A percentile compares a stretch with the other conserved stretches of the same genome.
These are phyloP conservation scores for Drosophila paranaensis DNA, from an alignment of 2,888 invertebrate genomes.

Conservation along the genomic window DNA sequence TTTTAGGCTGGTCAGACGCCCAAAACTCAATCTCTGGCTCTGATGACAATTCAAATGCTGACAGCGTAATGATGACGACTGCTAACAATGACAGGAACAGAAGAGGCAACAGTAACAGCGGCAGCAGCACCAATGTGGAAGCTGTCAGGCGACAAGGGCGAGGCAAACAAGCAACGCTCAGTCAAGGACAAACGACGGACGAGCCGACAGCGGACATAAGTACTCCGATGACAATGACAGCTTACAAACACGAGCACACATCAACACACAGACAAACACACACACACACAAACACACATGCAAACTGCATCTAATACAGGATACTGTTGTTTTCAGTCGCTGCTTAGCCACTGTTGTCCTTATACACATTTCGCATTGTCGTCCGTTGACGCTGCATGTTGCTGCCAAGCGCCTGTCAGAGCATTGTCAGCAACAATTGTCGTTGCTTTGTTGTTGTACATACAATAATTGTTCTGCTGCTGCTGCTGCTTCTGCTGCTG, in stretches of 20 bases:
- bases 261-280: slow-evolving; percentile 35
- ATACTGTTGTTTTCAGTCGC: slow-evolving; percentile 67
- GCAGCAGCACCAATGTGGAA: slow-evolving; percentile 51
- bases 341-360: slow-evolving; percentile 51
- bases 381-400: slow-evolving; percentile 48
- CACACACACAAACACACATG: slow-evolving; percentile 29
- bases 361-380: slow-evolving; percentile 19
- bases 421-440: slow-evolving; percentile 69
- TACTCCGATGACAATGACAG: slow-evolving; percentile 58
- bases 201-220: slow-evolving; percentile 44
- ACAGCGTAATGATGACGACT: slow-evolving; percentile 70
- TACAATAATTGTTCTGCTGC: slow-evolving; percentile 42
- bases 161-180: slow-evolving; percentile 65
- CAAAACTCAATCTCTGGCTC: slow-evolving; percentile 43
- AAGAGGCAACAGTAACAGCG: slow-evolving; percentile 16
- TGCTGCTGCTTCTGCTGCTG: slow-evolving; percentile 4
- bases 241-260: slow-evolving; percentile 60
- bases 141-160: slow-evolving; percentile 66
- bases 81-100: slow-evolving; percentile 53
- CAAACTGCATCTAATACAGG: slow-evolving; percentile 64
- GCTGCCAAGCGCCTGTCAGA: slow-evolving; percentile 69
- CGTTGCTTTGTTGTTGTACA: slow-evolving; percentile 30
- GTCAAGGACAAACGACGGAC: slow-evolving; percentile 44
- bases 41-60: slow-evolving; percentile 62
- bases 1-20: slow-evolving; percentile 50